These are phyloP conservation scores for Bucorvus abyssinicus DNA, from an alignment of 2,797 vertebrate species.

Conservation along the genomic window DNA sequence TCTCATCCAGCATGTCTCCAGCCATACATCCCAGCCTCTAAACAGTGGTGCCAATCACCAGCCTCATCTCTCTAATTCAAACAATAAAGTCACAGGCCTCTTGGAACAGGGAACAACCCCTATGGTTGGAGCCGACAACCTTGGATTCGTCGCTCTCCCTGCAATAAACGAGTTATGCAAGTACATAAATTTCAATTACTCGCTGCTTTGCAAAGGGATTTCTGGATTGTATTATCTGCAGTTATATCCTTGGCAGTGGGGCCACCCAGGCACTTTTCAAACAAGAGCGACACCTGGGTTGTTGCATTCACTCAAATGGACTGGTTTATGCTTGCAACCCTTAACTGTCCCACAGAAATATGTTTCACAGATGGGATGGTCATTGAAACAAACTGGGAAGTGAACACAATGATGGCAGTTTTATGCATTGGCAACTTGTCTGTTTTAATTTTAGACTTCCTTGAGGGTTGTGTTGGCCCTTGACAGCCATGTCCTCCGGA, in stretches of 20 bases:
- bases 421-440: constrained; percentile 62
- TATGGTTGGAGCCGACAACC: constrained; percentile 44
- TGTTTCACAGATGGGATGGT: constrained; percentile 61
- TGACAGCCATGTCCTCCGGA: constrained; percentile 39
- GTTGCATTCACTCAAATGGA: not conserved
- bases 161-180: constrained; percentile 51
- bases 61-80: constrained; percentile 10
- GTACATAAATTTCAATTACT: constrained; percentile 20
- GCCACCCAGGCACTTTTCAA: constrained; percentile 36
- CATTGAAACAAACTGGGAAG: constrained; percentile 56
- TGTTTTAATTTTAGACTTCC: constrained; percentile 65
- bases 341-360: constrained; percentile 57
- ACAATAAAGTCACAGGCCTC: constrained; percentile 6
- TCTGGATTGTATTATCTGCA: constrained; percentile 30
- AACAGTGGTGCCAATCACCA: not conserved
- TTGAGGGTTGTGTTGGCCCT: constrained; percentile 49
- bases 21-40: not conserved
- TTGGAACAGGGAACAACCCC: constrained; percentile 40
- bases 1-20: not conserved
- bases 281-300: constrained; percentile 51
- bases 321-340: constrained; percentile 20
- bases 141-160: not conserved
- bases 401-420: constrained; percentile 43
- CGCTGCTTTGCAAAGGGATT: constrained; percentile 33
- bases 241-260: constrained; percentile 37